Conservation (phyloP, 1,140 invertebrate genomes). For the Manduca sexta region DNA sequence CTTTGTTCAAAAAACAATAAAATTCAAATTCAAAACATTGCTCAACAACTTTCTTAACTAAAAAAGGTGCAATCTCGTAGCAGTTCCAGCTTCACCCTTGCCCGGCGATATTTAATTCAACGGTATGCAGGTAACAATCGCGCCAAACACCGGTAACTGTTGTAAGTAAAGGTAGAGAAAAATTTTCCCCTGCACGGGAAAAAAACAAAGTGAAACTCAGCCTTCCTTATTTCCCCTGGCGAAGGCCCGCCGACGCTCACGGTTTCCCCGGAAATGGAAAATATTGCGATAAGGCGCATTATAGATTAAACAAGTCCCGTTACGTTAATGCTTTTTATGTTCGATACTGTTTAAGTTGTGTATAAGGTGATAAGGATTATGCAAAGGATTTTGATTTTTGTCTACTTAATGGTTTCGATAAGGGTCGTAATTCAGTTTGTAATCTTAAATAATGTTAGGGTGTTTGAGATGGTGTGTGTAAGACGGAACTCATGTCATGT, state of each 20-base stretch:
- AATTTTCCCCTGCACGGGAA: slow-evolving; percentile 46
- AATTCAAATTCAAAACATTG: no score
- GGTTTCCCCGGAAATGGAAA: slow-evolving; percentile 65
- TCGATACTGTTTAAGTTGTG: slow-evolving; percentile 39
- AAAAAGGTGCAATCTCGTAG: slow-evolving; percentile 57
- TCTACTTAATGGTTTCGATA: not conserved
- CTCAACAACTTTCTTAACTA: not conserved
- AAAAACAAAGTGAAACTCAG: slow-evolving; percentile 68
- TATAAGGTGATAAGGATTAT: slow-evolving; percentile 46
- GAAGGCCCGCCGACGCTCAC: slow-evolving; percentile 56
- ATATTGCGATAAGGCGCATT: slow-evolving; percentile 72
- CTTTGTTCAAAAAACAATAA: not conserved
- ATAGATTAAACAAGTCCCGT: slow-evolving; percentile 66
- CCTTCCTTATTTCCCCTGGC: slow-evolving; percentile 70
- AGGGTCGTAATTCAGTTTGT: no score
- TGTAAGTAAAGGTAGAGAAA: slow-evolving; percentile 67
- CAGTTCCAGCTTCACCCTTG: slow-evolving; percentile 66
- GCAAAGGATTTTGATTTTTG: slow-evolving; percentile 31
- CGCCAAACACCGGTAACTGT: slow-evolving; percentile 57
- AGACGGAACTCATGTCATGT: no score
- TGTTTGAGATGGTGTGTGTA: no score
- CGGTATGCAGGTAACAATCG: slow-evolving; percentile 64
- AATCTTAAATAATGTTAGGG: no score
- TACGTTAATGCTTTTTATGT: slow-evolving; percentile 43
- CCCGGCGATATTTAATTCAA: slow-evolving; percentile 67